Conservation (phyloP, 2,113 vertebrate species). For the Falcunculus frontatus region DNA sequence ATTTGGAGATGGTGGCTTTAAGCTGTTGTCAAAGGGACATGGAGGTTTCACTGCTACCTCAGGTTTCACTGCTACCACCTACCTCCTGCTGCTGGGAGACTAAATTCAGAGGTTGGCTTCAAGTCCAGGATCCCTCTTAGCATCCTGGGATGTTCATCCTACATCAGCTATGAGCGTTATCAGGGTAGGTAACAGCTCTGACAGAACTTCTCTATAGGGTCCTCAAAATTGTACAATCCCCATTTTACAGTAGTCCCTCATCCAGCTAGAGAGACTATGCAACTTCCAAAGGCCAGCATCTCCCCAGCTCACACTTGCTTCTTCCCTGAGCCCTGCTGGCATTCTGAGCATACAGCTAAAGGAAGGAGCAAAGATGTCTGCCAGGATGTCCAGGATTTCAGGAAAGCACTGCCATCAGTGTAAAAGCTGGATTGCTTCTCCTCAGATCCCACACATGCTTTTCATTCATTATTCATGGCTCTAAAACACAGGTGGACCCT, state of each 20-base stretch:
- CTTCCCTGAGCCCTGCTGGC: neutral
- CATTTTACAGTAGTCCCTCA: neutral
- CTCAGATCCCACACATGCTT: neutral
- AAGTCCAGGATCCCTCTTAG: neutral
- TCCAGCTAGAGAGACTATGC: neutral
- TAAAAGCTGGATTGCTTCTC: neutral
- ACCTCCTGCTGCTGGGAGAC: neutral
- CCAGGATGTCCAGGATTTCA: neutral
- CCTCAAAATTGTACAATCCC: neutral
- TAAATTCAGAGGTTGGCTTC: neutral
- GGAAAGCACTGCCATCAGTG: neutral
- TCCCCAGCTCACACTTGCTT: neutral
- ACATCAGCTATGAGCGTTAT: neutral
- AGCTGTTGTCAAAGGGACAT: neutral
- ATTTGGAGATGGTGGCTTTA: neutral
- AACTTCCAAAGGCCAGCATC: neutral
- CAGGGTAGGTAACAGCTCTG: neutral
- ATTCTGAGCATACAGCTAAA: neutral
- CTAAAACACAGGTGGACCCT: neutral
- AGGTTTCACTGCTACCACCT: neutral
- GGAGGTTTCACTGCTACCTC: neutral
- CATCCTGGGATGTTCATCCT: neutral
- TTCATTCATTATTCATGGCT: conserved; percentile 16
- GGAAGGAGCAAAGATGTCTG: neutral
- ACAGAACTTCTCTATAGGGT: neutral